A percentile compares a stretch with the other conserved stretches of the same genome.
Conservation (phyloP, 2,797 vertebrate species). For the Macroramphosus scolopax region DNA sequence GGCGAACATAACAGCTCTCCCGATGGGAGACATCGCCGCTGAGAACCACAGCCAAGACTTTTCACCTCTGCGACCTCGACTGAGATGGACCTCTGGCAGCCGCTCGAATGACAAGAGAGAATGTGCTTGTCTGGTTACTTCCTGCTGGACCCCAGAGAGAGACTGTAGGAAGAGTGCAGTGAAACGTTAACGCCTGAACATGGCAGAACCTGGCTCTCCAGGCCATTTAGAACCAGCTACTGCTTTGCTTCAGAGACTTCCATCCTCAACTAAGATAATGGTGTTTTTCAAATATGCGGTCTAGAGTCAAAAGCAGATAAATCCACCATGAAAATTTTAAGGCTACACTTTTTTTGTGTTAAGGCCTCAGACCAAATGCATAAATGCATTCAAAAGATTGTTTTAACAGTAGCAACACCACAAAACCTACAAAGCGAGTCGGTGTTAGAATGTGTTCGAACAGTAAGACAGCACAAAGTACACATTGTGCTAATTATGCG, state of each 20-base stretch:
- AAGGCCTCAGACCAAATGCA: constrained; percentile 35
- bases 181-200: constrained; percentile 73
- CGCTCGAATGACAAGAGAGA: constrained; percentile 93
- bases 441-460: constrained; percentile 31
- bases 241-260: constrained; percentile 62
- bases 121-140: constrained; percentile 90
- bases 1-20: constrained; percentile 95
- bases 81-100: constrained; percentile 91
- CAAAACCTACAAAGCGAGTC: constrained; percentile 32
- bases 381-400: constrained; percentile 43
- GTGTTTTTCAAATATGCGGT: constrained; percentile 64
- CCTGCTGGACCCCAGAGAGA: constrained; percentile 96
- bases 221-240: constrained; percentile 62
- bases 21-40: constrained; percentile 90
- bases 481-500: constrained; percentile 24
- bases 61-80: constrained; percentile 79
- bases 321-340: constrained; percentile 54
- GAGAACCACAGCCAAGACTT: constrained; percentile 98
- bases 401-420: constrained; percentile 29
- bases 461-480: constrained; percentile 15
- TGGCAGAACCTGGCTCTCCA: constrained; percentile 65
- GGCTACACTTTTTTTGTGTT: constrained; percentile 53
- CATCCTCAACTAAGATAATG: constrained; percentile 58
- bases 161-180: constrained; percentile 82
- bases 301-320: constrained; percentile 59